Evolutionary conservation across 2,113 vertebrate genomes (phyloP).

Genomic region (Oreochromis aureus): DNA sequence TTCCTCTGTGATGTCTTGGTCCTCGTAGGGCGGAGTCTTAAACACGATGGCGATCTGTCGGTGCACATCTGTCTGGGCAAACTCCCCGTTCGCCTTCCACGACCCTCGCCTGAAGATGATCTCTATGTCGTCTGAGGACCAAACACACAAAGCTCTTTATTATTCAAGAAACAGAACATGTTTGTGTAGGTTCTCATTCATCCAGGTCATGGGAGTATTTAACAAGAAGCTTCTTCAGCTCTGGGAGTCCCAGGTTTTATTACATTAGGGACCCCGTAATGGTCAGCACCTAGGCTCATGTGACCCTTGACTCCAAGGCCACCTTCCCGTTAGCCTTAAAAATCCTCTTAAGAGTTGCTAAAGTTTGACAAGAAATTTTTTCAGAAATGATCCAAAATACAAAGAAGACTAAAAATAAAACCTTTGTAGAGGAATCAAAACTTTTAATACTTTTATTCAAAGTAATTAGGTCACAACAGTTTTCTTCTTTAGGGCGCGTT

Average conservation of each 20-base stretch:
- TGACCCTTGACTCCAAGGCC: fast-evolving
- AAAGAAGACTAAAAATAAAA: background rate
- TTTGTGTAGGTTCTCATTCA: background rate
- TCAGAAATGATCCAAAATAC: background rate
- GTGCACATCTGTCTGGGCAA: slow-evolving; percentile 90
- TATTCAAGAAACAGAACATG: background rate
- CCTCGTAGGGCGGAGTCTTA: slow-evolving; percentile 83
- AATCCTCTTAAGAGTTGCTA: background rate
- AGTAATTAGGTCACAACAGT: background rate
- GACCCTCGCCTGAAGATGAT: slow-evolving; percentile 78
- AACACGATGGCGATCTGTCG: slow-evolving; percentile 92
- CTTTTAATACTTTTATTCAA: background rate
- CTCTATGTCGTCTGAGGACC: slow-evolving; percentile 81
- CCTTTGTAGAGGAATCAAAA: background rate
- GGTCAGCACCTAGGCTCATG: background rate
- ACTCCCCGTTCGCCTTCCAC: slow-evolving; percentile 87
- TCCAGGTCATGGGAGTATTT: background rate
- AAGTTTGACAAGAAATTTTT: background rate
- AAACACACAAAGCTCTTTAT: background rate
- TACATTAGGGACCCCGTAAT: background rate
- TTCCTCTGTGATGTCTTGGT: slow-evolving; percentile 77
- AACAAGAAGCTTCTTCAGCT: background rate
- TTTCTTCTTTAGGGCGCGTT: background rate
- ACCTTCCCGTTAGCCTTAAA: fast-evolving
- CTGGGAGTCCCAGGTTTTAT: background rate